Conservation (phyloP, 2,888 invertebrate species). For the Baccha elongata region DNA sequence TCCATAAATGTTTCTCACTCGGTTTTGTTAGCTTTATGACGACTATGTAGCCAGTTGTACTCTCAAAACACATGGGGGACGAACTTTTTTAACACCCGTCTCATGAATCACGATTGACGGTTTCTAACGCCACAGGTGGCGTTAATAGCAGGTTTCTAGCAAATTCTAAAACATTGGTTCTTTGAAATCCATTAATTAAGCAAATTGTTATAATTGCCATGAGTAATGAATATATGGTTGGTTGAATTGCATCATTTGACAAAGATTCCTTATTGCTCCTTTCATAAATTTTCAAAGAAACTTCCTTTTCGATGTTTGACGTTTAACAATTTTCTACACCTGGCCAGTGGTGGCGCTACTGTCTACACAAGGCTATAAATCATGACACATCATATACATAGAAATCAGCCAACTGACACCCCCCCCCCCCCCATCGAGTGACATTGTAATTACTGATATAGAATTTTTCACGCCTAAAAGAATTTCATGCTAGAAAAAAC, state of each 20-base stretch:
- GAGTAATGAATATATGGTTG: conserved; percentile 11
- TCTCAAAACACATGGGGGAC: background rate
- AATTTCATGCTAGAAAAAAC: conserved; percentile 3
- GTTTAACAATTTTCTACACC: conserved; percentile 33
- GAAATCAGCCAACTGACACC: conserved; percentile 25
- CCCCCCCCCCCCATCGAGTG: no score
- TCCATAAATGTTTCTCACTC: background rate
- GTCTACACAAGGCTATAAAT: conserved; percentile 49
- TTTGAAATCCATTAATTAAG: conserved; percentile 58
- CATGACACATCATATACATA: conserved; percentile 48
- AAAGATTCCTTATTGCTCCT: conserved; percentile 33
- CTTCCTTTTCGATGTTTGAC: background rate
- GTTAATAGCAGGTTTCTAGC: background rate
- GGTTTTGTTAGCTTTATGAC: background rate
- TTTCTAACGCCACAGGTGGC: conserved; percentile 49
- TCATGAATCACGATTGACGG: conserved; percentile 44
- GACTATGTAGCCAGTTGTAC: background rate
- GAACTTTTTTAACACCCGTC: conserved; percentile 16
- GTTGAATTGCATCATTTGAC: conserved; percentile 37
- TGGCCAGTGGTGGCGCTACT: conserved; percentile 21
- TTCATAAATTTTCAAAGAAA: background rate
- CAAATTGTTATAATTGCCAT: conserved; percentile 60
- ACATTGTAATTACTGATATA: conserved; percentile 47
- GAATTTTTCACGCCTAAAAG: conserved; percentile 47
- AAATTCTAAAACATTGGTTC: conserved; percentile 3